These are phyloP conservation scores for Thalassoma bifasciatum DNA, from an alignment of 2,113 vertebrate genomes.

Conservation along the genomic window DNA sequence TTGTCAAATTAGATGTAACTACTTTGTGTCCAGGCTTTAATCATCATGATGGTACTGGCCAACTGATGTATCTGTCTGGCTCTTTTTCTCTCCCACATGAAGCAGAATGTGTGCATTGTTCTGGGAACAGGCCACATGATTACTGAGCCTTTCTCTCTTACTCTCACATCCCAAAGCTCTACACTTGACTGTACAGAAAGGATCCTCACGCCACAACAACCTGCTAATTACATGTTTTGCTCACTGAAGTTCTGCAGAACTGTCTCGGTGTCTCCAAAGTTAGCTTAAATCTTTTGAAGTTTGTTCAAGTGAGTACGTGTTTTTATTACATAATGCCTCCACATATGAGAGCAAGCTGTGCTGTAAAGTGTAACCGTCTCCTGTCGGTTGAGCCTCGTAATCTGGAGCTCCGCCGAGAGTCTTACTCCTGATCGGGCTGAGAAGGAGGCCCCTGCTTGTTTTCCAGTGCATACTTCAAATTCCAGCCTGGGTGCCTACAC, in stretches of 20 bases:
- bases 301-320: conserved; percentile 3
- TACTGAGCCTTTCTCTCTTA: conserved; percentile 7
- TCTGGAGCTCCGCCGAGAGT: conserved; percentile 41
- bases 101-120: conserved; percentile 47
- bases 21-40: no score
- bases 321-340: conserved; percentile 29
- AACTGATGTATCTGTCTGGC: background rate
- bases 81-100: conserved; percentile 29
- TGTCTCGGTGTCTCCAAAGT: conserved; percentile 23
- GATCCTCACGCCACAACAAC: conserved; percentile 28
- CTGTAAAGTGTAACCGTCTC: conserved; percentile 22
- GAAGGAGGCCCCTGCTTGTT: conserved; percentile 79
- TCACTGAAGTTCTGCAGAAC: background rate
- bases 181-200: conserved; percentile 41
- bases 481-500: conserved; percentile 66
- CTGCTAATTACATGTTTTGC: conserved; percentile 42
- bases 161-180: conserved; percentile 34
- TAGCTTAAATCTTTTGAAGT: conserved; percentile 32
- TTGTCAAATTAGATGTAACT: background rate
- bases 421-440: conserved; percentile 47
- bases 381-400: conserved; percentile 25
- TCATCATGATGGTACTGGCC: background rate
- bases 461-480: conserved; percentile 80
- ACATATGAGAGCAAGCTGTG: background rate
- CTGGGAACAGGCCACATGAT: background rate